Evolutionary conservation across 2,113 vertebrate species (phyloP).

Genomic region (Anas platyrhynchos): DNA sequence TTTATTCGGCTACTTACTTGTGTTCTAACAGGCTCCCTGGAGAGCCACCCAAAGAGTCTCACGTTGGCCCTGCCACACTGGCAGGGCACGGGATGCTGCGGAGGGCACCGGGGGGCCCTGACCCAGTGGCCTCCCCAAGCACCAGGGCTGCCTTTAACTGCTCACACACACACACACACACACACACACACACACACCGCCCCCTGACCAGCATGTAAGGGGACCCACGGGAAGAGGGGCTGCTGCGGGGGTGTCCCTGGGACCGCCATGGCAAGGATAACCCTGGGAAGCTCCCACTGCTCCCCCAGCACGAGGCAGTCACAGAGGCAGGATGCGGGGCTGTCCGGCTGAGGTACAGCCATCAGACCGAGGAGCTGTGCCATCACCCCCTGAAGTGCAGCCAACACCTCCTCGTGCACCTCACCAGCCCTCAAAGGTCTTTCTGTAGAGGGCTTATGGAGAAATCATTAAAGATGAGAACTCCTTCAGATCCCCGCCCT

Average conservation of each 20-base stretch:
- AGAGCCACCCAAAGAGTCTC: background rate
- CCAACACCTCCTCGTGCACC: background rate
- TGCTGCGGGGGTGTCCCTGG: no score
- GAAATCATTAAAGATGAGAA: background rate
- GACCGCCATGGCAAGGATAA: accelerated
- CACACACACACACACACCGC: no score
- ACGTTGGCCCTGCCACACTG: no score
- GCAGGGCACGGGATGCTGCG: no score
- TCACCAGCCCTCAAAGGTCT: background rate
- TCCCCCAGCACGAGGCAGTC: accelerated
- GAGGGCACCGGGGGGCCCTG: no score
- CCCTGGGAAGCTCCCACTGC: background rate
- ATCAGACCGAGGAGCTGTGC: background rate
- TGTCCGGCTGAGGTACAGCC: accelerated
- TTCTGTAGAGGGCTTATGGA: background rate
- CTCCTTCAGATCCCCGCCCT: background rate
- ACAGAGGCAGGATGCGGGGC: background rate
- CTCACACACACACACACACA: no score
- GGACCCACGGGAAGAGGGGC: no score
- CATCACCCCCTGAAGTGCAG: accelerated
- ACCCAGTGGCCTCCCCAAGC: no score
- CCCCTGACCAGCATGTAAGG: no score
- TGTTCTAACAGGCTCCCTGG: background rate
- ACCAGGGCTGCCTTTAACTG: no score
- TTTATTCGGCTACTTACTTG: accelerated